These are phyloP conservation scores for Chiloscyllium punctatum DNA, from an alignment of 2,797 vertebrate species.

Conservation along the genomic window DNA sequence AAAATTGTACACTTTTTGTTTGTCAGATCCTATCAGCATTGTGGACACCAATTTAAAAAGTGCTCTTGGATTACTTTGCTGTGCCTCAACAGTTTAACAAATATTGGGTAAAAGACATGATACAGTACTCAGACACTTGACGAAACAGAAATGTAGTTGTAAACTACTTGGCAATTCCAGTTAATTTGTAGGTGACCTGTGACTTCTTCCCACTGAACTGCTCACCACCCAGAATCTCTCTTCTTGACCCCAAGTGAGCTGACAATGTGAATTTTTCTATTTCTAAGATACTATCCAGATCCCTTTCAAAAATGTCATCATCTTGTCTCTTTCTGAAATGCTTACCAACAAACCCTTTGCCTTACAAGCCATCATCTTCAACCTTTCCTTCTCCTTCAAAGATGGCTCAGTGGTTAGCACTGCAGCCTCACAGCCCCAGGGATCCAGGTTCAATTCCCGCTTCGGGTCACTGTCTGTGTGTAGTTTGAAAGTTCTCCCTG, in stretches of 20 bases:
- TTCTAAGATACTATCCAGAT: neutral
- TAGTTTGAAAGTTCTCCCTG: no score
- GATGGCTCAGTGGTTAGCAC: no score
- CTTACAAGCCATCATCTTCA: neutral
- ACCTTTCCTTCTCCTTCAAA: neutral
- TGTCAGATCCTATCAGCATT: neutral
- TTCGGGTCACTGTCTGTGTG: no score
- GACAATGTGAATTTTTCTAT: neutral
- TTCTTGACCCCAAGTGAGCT: neutral
- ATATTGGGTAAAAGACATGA: neutral
- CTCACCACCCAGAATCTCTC: neutral
- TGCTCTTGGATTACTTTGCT: neutral
- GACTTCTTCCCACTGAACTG: neutral
- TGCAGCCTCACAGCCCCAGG: no score
- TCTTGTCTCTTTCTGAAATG: neutral
- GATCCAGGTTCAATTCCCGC: no score
- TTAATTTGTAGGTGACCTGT: neutral
- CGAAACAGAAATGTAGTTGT: neutral
- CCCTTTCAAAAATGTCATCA: neutral
- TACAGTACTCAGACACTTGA: neutral
- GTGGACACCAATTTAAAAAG: neutral
- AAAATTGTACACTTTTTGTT: neutral
- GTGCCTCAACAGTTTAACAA: neutral
- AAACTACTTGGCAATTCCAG: neutral
- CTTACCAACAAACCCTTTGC: neutral